Percentiles rank a stretch among this genome's conserved stretches.
Conservation (phyloP, 2,888 invertebrate genomes). For the Hyles lineata region DNA sequence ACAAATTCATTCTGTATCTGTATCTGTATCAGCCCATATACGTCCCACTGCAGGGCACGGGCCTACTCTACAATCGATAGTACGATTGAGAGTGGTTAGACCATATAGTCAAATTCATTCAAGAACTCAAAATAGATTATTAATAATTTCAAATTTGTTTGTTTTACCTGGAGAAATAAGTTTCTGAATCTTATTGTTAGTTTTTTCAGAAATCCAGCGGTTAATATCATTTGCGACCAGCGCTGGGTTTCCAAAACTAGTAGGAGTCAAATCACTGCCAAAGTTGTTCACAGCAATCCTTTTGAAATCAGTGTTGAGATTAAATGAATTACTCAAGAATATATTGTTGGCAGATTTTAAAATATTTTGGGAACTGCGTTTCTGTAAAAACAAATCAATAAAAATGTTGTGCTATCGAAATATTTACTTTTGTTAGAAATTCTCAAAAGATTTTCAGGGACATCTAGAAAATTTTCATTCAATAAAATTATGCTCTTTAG, state of each 20-base stretch:
- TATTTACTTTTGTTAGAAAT: conserved; percentile 7
- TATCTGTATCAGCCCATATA: too few species aligned
- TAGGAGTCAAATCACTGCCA: conserved; percentile 81
- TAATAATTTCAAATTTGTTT: not conserved
- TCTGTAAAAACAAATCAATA: conserved; percentile 56
- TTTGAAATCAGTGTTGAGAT: conserved; percentile 61
- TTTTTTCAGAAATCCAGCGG: conserved; percentile 88
- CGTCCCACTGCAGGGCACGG: too few species aligned
- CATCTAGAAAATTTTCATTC: too few species aligned
- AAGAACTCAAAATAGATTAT: too few species aligned
- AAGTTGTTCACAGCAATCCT: conserved; percentile 72
- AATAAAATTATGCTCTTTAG: too few species aligned
- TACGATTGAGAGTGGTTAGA: too few species aligned
- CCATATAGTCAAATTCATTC: too few species aligned
- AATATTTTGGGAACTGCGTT: conserved; percentile 62
- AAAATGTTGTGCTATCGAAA: not conserved
- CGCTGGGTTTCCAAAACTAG: conserved; percentile 80
- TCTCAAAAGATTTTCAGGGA: conserved; percentile 5
- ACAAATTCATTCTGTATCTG: too few species aligned
- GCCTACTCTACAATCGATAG: too few species aligned
- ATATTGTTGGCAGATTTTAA: conserved; percentile 69
- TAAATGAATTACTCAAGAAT: conserved; percentile 65
- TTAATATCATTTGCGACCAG: conserved; percentile 86
- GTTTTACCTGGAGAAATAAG: conserved; percentile 84
- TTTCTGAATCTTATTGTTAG: conserved; percentile 87